Conservation (phyloP, 2,888 invertebrate species). For the Dynastes tityus region DNA sequence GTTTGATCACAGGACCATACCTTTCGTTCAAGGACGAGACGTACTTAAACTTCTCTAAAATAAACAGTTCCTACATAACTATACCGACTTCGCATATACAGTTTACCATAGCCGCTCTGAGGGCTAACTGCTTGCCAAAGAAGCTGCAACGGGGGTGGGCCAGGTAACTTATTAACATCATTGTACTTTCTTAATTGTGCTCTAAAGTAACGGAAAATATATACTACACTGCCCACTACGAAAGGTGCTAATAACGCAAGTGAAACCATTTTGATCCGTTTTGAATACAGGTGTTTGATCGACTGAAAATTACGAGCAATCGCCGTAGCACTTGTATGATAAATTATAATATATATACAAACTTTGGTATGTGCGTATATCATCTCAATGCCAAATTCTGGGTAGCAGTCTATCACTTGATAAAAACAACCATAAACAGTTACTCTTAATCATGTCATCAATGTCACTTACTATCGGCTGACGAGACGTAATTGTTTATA, state of each 20-base stretch:
- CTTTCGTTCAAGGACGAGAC: constrained; percentile 8
- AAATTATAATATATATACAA: too few relatives aligned
- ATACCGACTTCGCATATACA: neutral
- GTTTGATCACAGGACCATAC: constrained; percentile 40
- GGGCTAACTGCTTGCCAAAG: neutral
- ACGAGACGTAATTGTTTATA: too few relatives aligned
- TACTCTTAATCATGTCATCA: too few relatives aligned
- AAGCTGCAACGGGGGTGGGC: constrained; percentile 24
- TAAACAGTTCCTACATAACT: neutral
- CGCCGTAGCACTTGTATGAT: too few relatives aligned
- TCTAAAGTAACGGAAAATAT: constrained; percentile 13
- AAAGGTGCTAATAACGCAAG: neutral
- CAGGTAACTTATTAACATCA: constrained; percentile 46
- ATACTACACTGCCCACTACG: neutral
- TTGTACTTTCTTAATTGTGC: constrained; percentile 23
- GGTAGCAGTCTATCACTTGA: too few relatives aligned
- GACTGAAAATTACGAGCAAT: too few relatives aligned
- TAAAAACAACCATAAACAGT: too few relatives aligned
- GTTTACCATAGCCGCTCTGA: constrained; percentile 1
- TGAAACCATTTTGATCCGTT: constrained; percentile 15
- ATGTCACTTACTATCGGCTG: too few relatives aligned
- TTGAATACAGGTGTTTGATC: too few relatives aligned
- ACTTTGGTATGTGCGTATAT: too few relatives aligned
- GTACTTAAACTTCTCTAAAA: constrained; percentile 24
- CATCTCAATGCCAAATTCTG: too few relatives aligned